A percentile compares a stretch with the other conserved stretches of the same genome.
phyloP scores from a whole-genome alignment of 2,888 invertebrate species.

The Epistrophe eligans region DNA sequence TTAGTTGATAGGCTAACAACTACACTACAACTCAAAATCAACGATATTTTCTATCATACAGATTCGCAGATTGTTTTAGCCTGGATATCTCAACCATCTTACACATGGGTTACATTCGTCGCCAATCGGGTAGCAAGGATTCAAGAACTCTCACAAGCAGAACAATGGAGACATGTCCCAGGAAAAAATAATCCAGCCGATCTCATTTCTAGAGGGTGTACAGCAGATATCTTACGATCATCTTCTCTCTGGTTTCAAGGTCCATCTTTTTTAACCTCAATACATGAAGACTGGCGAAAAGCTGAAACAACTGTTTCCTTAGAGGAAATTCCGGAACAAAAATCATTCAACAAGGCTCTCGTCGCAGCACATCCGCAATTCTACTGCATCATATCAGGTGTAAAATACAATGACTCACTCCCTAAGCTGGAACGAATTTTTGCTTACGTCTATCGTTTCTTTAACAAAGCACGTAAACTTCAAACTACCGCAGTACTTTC shows the following conservation, averaged over 20 bases:
- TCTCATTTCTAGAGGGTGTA: slow-evolving; percentile 54
- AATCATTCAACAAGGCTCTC: slow-evolving; percentile 2
- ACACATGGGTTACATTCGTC: too few species aligned
- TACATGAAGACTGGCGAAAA: neutral
- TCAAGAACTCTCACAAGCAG: too few species aligned
- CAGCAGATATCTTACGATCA: slow-evolving; percentile 33
- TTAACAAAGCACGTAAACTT: neutral
- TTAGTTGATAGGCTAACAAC: slow-evolving; percentile 12
- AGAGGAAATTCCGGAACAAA: neutral
- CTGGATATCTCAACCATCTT: too few species aligned
- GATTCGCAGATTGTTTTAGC: slow-evolving; percentile 22
- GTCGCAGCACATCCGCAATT: neutral
- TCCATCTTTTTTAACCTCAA: neutral
- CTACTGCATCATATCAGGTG: neutral
- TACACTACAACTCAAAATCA: neutral
- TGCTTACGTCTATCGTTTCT: slow-evolving; percentile 1
- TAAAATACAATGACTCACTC: neutral
- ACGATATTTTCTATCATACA: neutral
- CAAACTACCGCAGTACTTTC: slow-evolving; percentile 10
- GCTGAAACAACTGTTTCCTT: neutral
- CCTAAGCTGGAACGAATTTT: neutral
- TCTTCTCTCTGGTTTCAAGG: slow-evolving; percentile 17
- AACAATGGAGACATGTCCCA: slow-evolving; percentile 43
- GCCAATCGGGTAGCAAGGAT: too few species aligned
- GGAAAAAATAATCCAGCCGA: slow-evolving; percentile 65